Evolutionary conservation across 2,888 invertebrate species (phyloP).

Genomic region (Drosophila lacicola): DNA sequence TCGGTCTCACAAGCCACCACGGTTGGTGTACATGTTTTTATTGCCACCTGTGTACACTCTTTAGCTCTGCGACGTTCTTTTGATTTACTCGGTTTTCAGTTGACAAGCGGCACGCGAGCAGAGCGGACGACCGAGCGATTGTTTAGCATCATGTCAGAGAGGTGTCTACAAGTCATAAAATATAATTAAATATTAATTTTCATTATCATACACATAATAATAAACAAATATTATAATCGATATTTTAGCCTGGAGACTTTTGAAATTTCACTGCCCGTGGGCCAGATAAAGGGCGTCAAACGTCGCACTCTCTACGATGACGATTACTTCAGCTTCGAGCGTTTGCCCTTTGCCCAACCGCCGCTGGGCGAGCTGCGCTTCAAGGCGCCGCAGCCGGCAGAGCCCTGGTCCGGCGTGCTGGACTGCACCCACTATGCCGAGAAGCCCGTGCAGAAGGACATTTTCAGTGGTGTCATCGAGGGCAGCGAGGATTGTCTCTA

Average conservation of each 20-base stretch:
- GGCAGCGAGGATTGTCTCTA: slow-evolving; percentile 86
- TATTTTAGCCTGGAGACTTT: slow-evolving; percentile 44
- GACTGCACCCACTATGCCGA: slow-evolving; percentile 81
- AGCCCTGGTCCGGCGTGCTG: slow-evolving; percentile 83
- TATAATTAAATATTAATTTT: neutral
- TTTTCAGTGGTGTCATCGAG: slow-evolving; percentile 63
- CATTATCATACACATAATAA: neutral
- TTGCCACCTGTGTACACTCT: slow-evolving; percentile 24
- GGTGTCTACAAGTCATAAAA: slow-evolving; percentile 26
- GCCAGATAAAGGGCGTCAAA: slow-evolving; percentile 58
- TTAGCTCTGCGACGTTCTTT: slow-evolving; percentile 15
- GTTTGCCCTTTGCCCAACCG: slow-evolving; percentile 79
- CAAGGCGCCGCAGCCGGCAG: slow-evolving; percentile 84
- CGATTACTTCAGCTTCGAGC: slow-evolving; percentile 76
- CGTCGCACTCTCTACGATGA: slow-evolving; percentile 61
- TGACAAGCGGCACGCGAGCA: slow-evolving; percentile 20
- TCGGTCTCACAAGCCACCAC: neutral
- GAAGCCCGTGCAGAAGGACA: slow-evolving; percentile 79
- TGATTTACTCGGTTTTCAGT: slow-evolving; percentile 26
- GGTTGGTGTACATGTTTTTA: slow-evolving; percentile 22
- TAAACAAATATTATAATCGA: neutral
- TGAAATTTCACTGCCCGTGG: slow-evolving; percentile 59
- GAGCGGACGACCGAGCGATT: slow-evolving; percentile 10
- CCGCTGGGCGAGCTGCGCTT: slow-evolving; percentile 78
- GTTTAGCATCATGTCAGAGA: slow-evolving; percentile 42